phyloP scores from a whole-genome alignment of 2,113 vertebrate species.

The Cacatua alba region DNA sequence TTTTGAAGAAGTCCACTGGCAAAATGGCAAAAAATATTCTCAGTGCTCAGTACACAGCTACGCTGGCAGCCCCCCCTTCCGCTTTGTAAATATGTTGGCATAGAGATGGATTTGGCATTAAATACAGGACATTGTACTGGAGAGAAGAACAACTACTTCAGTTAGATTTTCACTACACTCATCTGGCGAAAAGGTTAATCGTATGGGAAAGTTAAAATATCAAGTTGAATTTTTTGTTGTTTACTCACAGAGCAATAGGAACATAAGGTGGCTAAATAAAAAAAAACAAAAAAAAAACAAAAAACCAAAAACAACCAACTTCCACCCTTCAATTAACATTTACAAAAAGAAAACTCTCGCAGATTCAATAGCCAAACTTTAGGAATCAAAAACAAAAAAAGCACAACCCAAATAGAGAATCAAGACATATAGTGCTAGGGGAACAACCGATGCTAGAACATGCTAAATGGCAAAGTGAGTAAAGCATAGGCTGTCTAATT shows the following conservation, averaged over 20 bases:
- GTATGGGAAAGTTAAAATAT: neutral
- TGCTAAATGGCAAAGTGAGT: neutral
- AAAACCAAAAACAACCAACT: fast-evolving
- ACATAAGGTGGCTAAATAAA: neutral
- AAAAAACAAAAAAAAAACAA: too few relatives aligned
- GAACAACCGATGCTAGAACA: neutral
- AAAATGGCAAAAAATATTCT: neutral
- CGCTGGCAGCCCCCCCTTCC: neutral
- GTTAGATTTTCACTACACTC: neutral
- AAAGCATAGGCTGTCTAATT: neutral
- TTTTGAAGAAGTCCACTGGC: neutral
- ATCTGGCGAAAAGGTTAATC: neutral
- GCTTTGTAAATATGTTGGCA: neutral
- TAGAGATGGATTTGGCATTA: neutral
- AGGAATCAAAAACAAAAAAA: neutral
- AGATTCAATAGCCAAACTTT: neutral
- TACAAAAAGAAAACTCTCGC: neutral
- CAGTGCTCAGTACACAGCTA: neutral
- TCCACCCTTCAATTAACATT: neutral
- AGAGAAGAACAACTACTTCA: neutral
- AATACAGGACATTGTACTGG: neutral
- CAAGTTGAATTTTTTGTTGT: neutral
- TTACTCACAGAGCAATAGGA: neutral
- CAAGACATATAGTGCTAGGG: neutral
- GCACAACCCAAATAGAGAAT: neutral